Conservation (phyloP, 2,113 vertebrate species). For the Cariama cristata region DNA sequence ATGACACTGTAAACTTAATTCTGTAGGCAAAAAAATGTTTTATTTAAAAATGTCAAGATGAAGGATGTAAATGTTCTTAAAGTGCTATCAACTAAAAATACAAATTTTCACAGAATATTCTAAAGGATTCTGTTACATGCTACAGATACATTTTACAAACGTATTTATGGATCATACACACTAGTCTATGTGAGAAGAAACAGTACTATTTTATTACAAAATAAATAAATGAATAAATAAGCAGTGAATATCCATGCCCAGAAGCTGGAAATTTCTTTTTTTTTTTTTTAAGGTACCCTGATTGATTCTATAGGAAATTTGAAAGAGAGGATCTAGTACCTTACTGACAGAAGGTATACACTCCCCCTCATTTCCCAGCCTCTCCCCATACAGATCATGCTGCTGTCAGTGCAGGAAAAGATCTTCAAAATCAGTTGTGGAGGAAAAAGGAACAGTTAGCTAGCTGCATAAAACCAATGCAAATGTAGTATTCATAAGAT, state of each 20-base stretch:
- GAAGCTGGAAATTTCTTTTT: neutral
- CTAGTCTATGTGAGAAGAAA: constrained; percentile 36
- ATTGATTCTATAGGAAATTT: neutral
- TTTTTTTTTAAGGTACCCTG: neutral
- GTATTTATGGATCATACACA: constrained; percentile 39
- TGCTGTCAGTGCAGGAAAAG: neutral
- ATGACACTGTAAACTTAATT: constrained; percentile 58
- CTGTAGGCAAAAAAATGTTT: constrained; percentile 48
- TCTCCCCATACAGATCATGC: neutral
- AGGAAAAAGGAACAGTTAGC: neutral
- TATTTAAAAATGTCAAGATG: constrained; percentile 44
- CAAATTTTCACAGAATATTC: constrained; percentile 7
- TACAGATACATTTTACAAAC: constrained; percentile 39
- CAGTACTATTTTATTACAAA: constrained; percentile 60
- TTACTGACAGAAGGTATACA: neutral
- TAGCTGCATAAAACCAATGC: neutral
- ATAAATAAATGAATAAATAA: constrained; percentile 49
- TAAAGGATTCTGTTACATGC: neutral
- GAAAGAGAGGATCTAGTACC: neutral
- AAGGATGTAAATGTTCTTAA: constrained; percentile 62
- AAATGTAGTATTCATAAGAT: neutral
- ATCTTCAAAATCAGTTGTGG: neutral
- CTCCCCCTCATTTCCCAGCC: neutral
- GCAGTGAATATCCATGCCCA: neutral
- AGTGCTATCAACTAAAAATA: constrained; percentile 21